phyloP scores from a whole-genome alignment of 2,113 vertebrate genomes.

The Myotis brandtii region DNA sequence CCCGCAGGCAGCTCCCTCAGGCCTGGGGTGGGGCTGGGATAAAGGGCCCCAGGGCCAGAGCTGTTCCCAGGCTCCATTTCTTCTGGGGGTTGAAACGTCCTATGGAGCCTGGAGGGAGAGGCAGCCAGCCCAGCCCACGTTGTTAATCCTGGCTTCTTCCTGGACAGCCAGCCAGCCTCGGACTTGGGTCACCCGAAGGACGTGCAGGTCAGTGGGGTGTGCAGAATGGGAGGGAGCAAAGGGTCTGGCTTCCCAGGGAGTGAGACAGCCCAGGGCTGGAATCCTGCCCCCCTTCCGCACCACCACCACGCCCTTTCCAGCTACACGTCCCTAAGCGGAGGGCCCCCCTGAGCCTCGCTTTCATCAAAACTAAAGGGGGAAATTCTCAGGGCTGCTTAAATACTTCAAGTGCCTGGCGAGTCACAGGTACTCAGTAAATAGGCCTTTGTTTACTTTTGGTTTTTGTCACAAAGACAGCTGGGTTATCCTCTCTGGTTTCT shows the following conservation, averaged over 20 bases:
- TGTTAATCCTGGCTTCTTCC: background rate
- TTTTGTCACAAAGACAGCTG: constrained; percentile 34
- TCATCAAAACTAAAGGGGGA: background rate
- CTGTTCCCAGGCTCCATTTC: background rate
- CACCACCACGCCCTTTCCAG: background rate
- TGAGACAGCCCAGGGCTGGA: background rate
- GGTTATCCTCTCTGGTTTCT: background rate
- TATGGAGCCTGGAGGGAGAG: background rate
- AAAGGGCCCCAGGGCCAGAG: background rate
- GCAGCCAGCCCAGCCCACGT: background rate
- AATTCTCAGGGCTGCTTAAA: background rate
- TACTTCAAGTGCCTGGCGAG: background rate
- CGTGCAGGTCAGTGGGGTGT: no score
- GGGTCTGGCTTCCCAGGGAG: background rate
- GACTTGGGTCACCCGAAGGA: background rate
- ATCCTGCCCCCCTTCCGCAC: background rate
- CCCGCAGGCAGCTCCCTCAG: background rate
- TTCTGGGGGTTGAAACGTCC: background rate
- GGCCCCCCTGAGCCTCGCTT: background rate
- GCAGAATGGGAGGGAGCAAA: background rate
- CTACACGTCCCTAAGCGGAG: background rate
- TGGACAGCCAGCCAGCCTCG: background rate
- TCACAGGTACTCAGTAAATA: background rate
- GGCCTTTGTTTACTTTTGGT: background rate
- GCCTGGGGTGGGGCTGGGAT: background rate